Base-by-base conservation (phyloP, 2,113 vertebrate genomes). In the Picathartes gymnocephalus region DNA sequence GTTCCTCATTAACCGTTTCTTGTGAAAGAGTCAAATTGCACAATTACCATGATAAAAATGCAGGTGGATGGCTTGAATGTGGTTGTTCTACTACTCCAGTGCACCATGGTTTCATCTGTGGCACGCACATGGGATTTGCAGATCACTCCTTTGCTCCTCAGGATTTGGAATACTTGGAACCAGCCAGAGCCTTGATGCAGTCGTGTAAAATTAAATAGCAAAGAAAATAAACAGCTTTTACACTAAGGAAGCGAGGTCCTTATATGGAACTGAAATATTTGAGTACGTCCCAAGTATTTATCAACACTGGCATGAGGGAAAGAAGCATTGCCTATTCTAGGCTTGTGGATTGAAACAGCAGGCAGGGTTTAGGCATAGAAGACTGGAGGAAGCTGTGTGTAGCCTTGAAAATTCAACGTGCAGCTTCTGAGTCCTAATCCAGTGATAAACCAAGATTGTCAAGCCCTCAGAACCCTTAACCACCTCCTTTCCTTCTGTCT, bases 151-250 rank as follows among this genome's bases (percentile, higher is more conserved):
- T 85, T 11, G 27, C 44, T 51, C 35, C 22, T 7, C 18, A 50
- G 69, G 66, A 39, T 90, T 53, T 56, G 42, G 53, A 56, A 40
- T 11, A 30, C 83, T 54, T 65, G 25, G 45, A 70, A 11, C 45
- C 37, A 81, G 82, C 37, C 21, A 30, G 82, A 53, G 57, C 76
- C 83, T 92, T 15, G 1, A 51, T 91, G 53, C 45, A n/a, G 85
- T 81, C 33, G 0, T 0, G 13, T 86, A 70, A 83, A 92, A 85
- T 83, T 37, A 86, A 95, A 94, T 35, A 82, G 69, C 92, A 71
- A 94, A 73, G 85, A 90, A 96, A 96, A 94, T 86, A 95, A 97
- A 95, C 76, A 88, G 51, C 61, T 88, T 93, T 87, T 86, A 78
- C 50, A 15, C 56, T 54, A 51, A 96, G 93, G 95, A 96, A 93